A percentile compares a stretch with the other conserved stretches of the same genome.
These are phyloP conservation scores for Drepana falcataria DNA, from an alignment of 2,888 invertebrate species.

Conservation along the genomic window DNA sequence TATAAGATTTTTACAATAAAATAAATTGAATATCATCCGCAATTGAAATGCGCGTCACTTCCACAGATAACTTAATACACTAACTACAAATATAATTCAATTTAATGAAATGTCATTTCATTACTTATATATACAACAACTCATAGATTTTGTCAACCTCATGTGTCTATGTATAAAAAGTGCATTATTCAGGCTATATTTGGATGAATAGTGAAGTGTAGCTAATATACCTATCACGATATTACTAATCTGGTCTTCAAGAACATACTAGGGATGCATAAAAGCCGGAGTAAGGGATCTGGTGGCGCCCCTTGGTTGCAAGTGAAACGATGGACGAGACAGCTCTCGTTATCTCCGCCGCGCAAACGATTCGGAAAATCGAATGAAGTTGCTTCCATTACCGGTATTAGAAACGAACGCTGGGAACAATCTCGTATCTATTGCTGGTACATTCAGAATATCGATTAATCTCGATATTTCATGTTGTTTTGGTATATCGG, in stretches of 20 bases:
- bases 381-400: constrained; percentile 67
- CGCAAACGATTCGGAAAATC: constrained; percentile 74
- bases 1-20: no score
- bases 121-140: no score
- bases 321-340: constrained; percentile 59
- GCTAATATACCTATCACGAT: no score
- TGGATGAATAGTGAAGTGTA: no score
- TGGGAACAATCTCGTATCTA: constrained; percentile 29
- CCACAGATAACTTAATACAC: no score
- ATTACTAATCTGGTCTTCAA: constrained; percentile 19
- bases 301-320: constrained; percentile 28
- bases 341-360: constrained; percentile 62
- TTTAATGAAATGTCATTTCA: no score
- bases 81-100: no score
- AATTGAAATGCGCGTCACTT: no score
- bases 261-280: constrained; percentile 27
- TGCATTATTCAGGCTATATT: no score
- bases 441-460: constrained; percentile 12
- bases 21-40: no score
- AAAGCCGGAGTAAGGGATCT: constrained; percentile 23
- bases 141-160: no score
- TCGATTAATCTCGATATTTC: not conserved
- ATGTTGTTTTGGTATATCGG: constrained; percentile 12
- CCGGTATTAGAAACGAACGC: constrained; percentile 58
- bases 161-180: no score